A percentile compares a stretch with the other conserved stretches of the same genome.
phyloP scores from a whole-genome alignment of 1,140 invertebrate genomes.

The Heliconius melpomene region DNA sequence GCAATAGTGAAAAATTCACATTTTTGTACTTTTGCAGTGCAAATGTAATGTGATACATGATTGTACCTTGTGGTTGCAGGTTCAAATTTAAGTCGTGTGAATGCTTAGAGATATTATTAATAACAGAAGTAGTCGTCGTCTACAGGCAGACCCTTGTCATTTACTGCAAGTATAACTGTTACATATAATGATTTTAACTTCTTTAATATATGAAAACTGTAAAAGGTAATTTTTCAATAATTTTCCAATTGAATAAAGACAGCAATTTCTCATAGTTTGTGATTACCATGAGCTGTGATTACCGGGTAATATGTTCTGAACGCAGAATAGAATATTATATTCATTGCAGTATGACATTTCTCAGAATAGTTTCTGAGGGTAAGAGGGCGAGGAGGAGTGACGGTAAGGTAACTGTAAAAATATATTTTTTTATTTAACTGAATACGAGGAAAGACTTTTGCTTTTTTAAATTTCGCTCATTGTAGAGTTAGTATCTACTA shows the following conservation, averaged over 20 bases:
- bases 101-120: too few relatives aligned
- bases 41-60: too few relatives aligned
- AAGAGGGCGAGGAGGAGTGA: background rate
- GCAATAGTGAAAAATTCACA: background rate
- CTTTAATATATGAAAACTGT: background rate
- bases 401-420: background rate
- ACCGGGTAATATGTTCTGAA: background rate
- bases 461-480: too few relatives aligned
- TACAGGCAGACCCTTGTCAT: too few relatives aligned
- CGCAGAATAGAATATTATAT: constrained; percentile 5
- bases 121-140: too few relatives aligned
- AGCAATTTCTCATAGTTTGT: background rate
- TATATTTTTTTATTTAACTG: too few relatives aligned
- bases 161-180: background rate
- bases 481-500: too few relatives aligned
- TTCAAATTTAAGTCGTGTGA: too few relatives aligned
- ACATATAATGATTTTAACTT: background rate
- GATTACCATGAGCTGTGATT: constrained; percentile 6
- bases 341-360: background rate
- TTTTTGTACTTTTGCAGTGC: too few relatives aligned
- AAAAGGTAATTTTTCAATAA: constrained; percentile 3
- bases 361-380: background rate
- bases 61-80: too few relatives aligned
- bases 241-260: constrained; percentile 14
- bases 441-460: too few relatives aligned